Evolutionary conservation across 2,888 invertebrate species (phyloP).

Genomic region (Papilio gigon): DNA sequence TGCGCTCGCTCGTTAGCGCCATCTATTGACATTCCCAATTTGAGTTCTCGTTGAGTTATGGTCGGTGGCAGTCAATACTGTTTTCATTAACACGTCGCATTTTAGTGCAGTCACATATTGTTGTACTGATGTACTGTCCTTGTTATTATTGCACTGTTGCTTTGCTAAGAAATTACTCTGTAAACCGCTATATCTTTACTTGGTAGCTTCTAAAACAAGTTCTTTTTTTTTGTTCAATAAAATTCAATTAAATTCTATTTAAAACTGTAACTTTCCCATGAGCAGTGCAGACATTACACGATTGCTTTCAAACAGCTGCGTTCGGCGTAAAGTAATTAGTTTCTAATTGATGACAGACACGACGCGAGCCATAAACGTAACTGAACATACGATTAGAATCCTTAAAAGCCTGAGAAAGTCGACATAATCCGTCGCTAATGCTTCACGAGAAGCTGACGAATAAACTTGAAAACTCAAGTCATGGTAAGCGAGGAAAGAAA

Average conservation of each 20-base stretch:
- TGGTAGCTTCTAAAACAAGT: background rate
- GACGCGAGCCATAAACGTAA: conserved; percentile 29
- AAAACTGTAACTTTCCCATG: background rate
- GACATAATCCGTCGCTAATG: background rate
- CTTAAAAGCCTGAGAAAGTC: conserved; percentile 36
- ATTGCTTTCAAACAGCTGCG: conserved; percentile 4
- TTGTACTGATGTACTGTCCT: background rate
- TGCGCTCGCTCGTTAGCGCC: conserved; percentile 23
- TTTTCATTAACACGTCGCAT: conserved; percentile 5
- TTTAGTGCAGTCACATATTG: background rate
- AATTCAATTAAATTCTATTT: background rate
- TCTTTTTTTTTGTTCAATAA: background rate
- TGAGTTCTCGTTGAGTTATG: conserved; percentile 2
- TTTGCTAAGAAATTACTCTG: no score
- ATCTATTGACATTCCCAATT: conserved; percentile 31
- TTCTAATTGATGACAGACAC: conserved; percentile 28
- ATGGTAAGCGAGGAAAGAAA: conserved; percentile 38
- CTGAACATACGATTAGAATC: conserved; percentile 10
- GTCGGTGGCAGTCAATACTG: conserved; percentile 22
- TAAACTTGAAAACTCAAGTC: conserved; percentile 33
- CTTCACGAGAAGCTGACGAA: conserved; percentile 13
- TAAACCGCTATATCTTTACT: background rate
- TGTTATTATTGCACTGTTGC: background rate
- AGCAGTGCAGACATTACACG: background rate
- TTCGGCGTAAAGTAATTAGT: conserved; percentile 8